Conservation (phyloP, 2,888 invertebrate species). For the Bembecia ichneumoniformis region DNA sequence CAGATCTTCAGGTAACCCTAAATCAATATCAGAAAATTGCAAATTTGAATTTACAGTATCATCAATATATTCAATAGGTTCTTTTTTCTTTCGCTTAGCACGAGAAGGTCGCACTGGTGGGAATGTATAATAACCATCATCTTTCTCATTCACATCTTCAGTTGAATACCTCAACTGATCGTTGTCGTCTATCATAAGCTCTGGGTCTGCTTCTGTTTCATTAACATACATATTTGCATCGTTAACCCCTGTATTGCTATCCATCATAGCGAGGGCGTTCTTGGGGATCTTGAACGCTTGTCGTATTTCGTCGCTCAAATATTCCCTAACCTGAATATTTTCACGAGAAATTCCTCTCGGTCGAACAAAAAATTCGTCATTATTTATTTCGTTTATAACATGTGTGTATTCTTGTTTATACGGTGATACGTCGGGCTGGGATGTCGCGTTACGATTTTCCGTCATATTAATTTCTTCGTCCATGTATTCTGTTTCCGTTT, state of each 20-base stretch:
- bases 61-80: conserved; percentile 50
- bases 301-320: conserved; percentile 83
- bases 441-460: conserved; percentile 30
- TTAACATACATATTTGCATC: conserved; percentile 46
- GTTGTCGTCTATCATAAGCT: conserved; percentile 46
- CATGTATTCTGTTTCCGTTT: conserved; percentile 71
- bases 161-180: conserved; percentile 46
- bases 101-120: conserved; percentile 72
- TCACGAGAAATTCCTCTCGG: conserved; percentile 87
- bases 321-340: conserved; percentile 84
- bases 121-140: conserved; percentile 69
- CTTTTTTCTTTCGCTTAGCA: conserved; percentile 65
- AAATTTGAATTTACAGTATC: conserved; percentile 53
- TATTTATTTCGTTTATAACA: conserved; percentile 88
- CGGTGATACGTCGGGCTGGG: conserved; percentile 46
- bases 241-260: conserved; percentile 40
- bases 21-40: conserved; percentile 62
- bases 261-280: conserved; percentile 78
- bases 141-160: conserved; percentile 60
- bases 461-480: conserved; percentile 51
- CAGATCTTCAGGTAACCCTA: conserved; percentile 62
- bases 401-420: conserved; percentile 61
- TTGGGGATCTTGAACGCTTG: conserved; percentile 81
- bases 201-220: conserved; percentile 51
- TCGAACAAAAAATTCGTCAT: conserved; percentile 88